phyloP scores from a whole-genome alignment of 2,113 vertebrate genomes.

The Psophia crepitans region DNA sequence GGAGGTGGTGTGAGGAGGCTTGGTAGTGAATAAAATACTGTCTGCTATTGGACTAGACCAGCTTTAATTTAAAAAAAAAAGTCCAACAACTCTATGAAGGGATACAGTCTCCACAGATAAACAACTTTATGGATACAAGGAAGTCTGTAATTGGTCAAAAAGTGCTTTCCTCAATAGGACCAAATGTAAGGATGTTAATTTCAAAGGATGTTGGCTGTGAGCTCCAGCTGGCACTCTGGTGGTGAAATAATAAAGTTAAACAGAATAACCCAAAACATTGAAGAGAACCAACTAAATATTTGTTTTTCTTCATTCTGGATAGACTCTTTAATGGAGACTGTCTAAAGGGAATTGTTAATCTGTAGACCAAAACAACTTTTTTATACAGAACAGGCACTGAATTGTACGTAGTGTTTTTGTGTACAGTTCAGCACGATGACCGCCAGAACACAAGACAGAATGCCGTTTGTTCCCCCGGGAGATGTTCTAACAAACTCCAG shows the following conservation, averaged over 20 bases:
- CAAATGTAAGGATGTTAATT: background rate
- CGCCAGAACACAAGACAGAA: conserved; percentile 40
- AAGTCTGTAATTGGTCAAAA: background rate
- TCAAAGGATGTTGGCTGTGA: background rate
- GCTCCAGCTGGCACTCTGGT: background rate
- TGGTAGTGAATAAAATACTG: conserved; percentile 11
- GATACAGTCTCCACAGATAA: background rate
- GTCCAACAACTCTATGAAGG: background rate
- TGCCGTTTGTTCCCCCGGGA: conserved; percentile 52
- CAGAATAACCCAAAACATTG: background rate
- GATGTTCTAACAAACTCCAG: conserved; percentile 56
- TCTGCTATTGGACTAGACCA: background rate
- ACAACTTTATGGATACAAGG: background rate
- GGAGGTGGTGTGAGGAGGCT: conserved; percentile 7
- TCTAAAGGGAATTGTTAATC: conserved; percentile 34
- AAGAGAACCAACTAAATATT: conserved; percentile 16
- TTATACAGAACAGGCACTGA: conserved; percentile 61
- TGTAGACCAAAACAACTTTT: conserved; percentile 36
- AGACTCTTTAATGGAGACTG: conserved; percentile 40
- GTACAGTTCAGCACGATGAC: conserved; percentile 29
- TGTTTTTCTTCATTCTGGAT: conserved; percentile 46
- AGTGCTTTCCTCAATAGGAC: background rate
- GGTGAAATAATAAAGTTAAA: background rate
- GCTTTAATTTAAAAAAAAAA: background rate
- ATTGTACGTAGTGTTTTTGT: conserved; percentile 62